Evolutionary conservation across 2,888 invertebrate species (phyloP), one percentile per base, ranked within the genome.

Genomic region (Platypus cylindrus): DNA sequence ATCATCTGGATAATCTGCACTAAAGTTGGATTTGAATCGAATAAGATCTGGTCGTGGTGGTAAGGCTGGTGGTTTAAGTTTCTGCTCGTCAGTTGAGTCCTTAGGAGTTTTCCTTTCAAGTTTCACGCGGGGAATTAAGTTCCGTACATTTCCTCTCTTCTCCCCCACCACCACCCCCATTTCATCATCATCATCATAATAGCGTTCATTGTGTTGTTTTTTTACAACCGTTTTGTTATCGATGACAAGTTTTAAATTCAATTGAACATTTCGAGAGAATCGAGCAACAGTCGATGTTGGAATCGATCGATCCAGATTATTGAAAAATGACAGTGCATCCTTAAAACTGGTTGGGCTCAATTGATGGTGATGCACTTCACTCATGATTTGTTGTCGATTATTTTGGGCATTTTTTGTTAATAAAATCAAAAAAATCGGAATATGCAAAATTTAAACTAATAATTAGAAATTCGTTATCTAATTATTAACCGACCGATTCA

Each of bases 221-320:
- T 12, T 31, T 8, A 32, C 34, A 11, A 45, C 40, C 20, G 44
- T 41, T 30, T 38, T 38, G 22, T 32, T 40, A 27, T 45, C 45
- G 18, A 45, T 42, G 20, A 45, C 38, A 13, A 45, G 35, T 22
- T 40, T 45, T 2, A 45, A 34, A 17, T 44, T 45, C 7, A 45
- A 40, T 30, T 45, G 41, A 33, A 45, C 38, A 36, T 37, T 41
- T 30, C 40, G 36, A 29, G 38, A 22, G 15, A 24, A 30, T 32
- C 29, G 38, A 27, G 45, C 39, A 30, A 41, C 36, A 16, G 38
- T 35, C 32, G 43, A 38, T 16, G 30, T 41, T 3, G 22, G 15
- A 3, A 31, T 32, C 18, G 42, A 27, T 15, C 44, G 32, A 27
- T 45, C 44, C 18, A 45, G 29, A 24, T 34, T 44, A 25, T 27